Conservation (phyloP, 2,888 invertebrate species). For the Ctenicera cuprea region DNA sequence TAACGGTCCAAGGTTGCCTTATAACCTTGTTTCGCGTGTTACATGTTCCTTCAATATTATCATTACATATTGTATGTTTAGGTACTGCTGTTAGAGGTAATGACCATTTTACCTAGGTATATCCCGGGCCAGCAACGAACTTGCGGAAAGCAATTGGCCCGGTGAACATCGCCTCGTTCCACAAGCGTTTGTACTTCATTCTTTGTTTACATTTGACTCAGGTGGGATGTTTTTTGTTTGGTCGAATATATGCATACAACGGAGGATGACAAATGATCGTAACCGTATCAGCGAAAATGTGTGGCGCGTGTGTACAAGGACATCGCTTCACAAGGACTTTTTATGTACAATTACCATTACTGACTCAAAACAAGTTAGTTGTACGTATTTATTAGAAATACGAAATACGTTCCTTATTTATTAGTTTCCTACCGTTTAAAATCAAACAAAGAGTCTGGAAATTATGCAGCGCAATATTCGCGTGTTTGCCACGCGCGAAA, state of each 20-base stretch:
- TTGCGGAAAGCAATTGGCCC: constrained; percentile 15
- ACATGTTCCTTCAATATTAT: neutral
- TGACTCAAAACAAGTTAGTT: neutral
- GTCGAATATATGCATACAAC: constrained; percentile 6
- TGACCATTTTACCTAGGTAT: neutral
- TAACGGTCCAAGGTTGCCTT: constrained; percentile 56
- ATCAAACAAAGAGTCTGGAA: neutral
- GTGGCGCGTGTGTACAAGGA: constrained; percentile 19
- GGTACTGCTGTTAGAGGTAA: neutral
- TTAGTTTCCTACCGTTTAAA: neutral
- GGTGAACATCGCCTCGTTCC: neutral
- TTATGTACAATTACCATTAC: constrained; percentile 5
- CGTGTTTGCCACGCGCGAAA: constrained; percentile 1
- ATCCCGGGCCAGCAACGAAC: neutral
- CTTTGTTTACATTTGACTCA: constrained; percentile 6
- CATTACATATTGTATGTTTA: constrained; percentile 5
- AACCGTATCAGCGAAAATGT: neutral
- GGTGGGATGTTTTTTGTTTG: neutral
- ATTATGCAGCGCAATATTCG: neutral
- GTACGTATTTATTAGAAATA: neutral
- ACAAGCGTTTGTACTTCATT: neutral
- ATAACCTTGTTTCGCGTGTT: constrained; percentile 43
- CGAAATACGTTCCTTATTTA: neutral
- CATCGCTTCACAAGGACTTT: neutral
- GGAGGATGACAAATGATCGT: constrained; percentile 2